Evolutionary conservation across 2,888 invertebrate species (phyloP), one percentile per base, ranked within the genome.

Genomic region (Nematopogon swammerdamellus): DNA sequence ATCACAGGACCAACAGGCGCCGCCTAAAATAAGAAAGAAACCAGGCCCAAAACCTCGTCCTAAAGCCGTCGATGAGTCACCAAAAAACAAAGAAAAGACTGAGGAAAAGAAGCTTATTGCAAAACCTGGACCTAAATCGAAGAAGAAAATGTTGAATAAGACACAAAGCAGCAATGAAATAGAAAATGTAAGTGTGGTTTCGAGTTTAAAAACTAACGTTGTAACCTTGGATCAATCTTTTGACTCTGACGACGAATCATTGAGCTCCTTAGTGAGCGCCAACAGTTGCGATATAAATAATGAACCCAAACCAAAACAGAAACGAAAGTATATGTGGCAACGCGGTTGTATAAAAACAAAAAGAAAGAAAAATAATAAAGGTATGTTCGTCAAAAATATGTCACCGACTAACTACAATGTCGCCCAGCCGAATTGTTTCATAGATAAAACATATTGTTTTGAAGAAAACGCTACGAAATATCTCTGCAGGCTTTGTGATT

Each of bases 401-500:
- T n/a, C n/a, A n/a, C 54, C 2, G 4, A 47, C 6, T 3, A 14
- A 14, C 3, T 14, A 4, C 14, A 3, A 36, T 14, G 36, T 17
- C 8, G 8, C 18, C 44, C 4, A 10, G 10, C 4, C 16, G 46
- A 14, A 64, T 50, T 71, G 69, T 55, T 79, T 70, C 49, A 72
- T 67, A 10, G 79, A 82, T 54, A 72, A 65, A 56, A 59, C 60
- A 5, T 80, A 82, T 56, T 80, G 75, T 54, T 77, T 77, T 56
- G 57, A 60, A 44, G 68, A 69, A 55, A 65, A 65, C 44, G 60
- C 67, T 16, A 60, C 58, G 2, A 63, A 60, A 25, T 82, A 82
- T 55, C 64, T 71, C 11, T 90, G 89, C 59, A 80, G 85, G 52
- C 62, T 86, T 11, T 90, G 90, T 60, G 53, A 61, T 0, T 87